A percentile compares a stretch with the other conserved stretches of the same genome.
Conservation (phyloP, 2,888 invertebrate species). For the Aproaerema taeniolella region DNA sequence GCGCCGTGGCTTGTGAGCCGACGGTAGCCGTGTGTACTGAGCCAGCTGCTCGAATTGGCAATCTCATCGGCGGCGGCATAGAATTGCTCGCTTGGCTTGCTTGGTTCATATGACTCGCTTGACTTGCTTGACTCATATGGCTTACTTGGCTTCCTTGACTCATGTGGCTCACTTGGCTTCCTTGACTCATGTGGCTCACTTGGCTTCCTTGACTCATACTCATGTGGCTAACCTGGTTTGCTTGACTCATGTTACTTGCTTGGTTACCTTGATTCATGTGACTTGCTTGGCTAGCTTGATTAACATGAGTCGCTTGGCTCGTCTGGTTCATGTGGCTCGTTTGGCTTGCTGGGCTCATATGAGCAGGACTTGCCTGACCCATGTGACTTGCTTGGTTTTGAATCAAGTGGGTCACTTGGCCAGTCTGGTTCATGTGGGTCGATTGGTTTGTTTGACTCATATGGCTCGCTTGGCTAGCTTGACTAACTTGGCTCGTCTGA, state of each 20-base stretch:
- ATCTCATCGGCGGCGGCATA: constrained; percentile 58
- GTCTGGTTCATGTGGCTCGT: neutral
- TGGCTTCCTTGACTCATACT: neutral
- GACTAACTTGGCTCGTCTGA: neutral
- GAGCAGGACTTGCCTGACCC: no score
- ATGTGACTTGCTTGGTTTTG: no score
- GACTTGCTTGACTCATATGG: neutral
- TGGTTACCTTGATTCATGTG: neutral
- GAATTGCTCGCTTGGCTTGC: constrained; percentile 25
- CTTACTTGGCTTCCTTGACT: constrained; percentile 4
- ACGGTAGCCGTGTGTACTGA: constrained; percentile 62
- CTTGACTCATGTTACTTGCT: neutral
- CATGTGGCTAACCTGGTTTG: neutral
- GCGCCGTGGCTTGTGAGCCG: constrained; percentile 66
- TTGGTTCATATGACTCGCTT: neutral
- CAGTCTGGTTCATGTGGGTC: neutral
- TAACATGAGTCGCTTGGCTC: no score
- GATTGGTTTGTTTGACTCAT: neutral
- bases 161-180: neutral
- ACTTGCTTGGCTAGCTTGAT: neutral
- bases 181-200: no score
- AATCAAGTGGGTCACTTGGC: no score
- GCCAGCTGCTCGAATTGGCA: constrained; percentile 44
- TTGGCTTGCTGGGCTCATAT: no score
- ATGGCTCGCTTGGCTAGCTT: neutral